Evolutionary conservation across 2,888 invertebrate genomes (phyloP).

Genomic region (Dasypolia templi): DNA sequence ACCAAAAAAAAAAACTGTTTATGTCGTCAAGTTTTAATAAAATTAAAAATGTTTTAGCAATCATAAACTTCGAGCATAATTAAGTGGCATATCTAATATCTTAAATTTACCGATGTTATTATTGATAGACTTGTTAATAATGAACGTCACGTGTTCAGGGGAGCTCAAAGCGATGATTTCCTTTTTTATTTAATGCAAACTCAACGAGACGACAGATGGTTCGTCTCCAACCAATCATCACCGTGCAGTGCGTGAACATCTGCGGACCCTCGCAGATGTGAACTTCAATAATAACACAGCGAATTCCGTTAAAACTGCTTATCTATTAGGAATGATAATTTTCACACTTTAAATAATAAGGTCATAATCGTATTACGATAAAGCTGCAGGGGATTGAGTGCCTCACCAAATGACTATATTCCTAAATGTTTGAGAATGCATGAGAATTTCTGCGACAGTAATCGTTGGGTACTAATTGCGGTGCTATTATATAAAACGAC

Average conservation of each 20-base stretch:
- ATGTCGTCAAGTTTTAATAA: conserved; percentile 5
- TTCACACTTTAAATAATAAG: conserved; percentile 48
- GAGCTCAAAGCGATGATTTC: conserved; percentile 42
- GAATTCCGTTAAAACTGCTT: conserved; percentile 37
- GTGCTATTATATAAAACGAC: conserved; percentile 19
- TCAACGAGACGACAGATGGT: conserved; percentile 50
- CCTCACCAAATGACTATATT: conserved; percentile 42
- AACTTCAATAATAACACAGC: conserved; percentile 28
- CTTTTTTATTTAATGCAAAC: conserved; percentile 39
- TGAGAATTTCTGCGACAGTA: conserved; percentile 35
- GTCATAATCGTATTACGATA: conserved; percentile 39
- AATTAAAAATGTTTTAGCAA: conserved; percentile 17
- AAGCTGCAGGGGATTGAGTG: conserved; percentile 44
- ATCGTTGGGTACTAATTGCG: conserved; percentile 47
- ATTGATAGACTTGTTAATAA: conserved; percentile 45
- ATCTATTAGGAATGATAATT: conserved; percentile 49
- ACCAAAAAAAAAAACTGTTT: too few species aligned
- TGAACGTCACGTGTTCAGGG: conserved; percentile 22
- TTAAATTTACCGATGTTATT: conserved; percentile 21
- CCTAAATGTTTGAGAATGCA: conserved; percentile 34
- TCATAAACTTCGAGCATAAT: conserved; percentile 14
- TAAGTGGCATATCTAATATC: conserved; percentile 18
- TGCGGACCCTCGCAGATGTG: conserved; percentile 57
- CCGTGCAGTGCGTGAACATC: conserved; percentile 35
- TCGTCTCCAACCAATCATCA: conserved; percentile 23